Base-by-base conservation (phyloP, 2,888 invertebrate genomes). In the Arge pagana region DNA sequence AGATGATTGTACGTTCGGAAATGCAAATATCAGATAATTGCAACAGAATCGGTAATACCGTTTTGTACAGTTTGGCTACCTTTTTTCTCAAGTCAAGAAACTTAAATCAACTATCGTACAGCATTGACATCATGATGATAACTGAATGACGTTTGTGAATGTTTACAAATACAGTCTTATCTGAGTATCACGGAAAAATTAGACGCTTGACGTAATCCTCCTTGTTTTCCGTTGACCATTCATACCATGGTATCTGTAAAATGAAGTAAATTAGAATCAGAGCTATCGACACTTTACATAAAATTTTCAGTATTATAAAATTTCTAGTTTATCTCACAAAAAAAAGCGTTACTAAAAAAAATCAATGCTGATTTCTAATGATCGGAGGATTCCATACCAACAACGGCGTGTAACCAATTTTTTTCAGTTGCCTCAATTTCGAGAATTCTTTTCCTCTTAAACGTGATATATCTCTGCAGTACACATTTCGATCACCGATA, bases 341-440 rank as follows among this genome's bases (percentile, higher is more conserved):
- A n/a, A n/a, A n/a, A n/a, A 8, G 5, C 19, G 4, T n/a, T n/a
- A 39, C 3, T 39, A 39, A 3, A 16, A 15, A 18, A 39, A 7
- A 39, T 8, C 4, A n/a, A 18, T 39, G 16, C 10, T n/a, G n/a
- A n/a, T n/a, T n/a, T n/a, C n/a, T n/a, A n/a, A n/a, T n/a, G n/a
- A n/a, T n/a, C n/a, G n/a, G n/a, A n/a, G n/a, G n/a, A n/a, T n/a
- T n/a, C n/a, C 66, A 55, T 58, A 76, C 77, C 57, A 70, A 23
- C 48, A 72, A 51, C 10, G 77, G 73, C 10, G 54, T 66, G 48
- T 76, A 79, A 33, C 78, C 78, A 37, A 90, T 69, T 43, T 79
- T 69, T 59, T 77, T 67, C 13, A 91, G 76, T 63, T 89, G 89
- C 52, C 82, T 79, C 10, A 85, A 56, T 77, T 89, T 89, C 66